Conservation (phyloP, 2,113 vertebrate genomes). For the Garra rufa region DNA sequence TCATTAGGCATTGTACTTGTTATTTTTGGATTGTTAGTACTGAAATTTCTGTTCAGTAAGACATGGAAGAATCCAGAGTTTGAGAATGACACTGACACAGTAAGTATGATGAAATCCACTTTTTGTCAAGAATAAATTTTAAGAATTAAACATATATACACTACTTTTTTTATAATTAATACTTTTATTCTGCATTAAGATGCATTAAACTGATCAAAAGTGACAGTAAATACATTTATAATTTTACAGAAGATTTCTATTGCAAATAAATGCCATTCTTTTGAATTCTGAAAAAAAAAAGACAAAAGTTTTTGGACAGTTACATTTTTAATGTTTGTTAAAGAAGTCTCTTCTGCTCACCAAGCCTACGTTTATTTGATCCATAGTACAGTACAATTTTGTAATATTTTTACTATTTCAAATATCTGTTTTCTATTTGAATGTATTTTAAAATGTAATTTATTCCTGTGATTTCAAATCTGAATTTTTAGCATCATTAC, state of each 20-base stretch:
- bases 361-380: too few species aligned
- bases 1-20: constrained; percentile 81
- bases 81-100: constrained; percentile 67
- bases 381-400: too few species aligned
- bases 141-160: not conserved
- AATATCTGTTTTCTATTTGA: too few species aligned
- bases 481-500: too few species aligned
- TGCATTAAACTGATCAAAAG: not conserved
- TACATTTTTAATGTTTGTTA: too few species aligned
- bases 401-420: too few species aligned
- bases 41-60: constrained; percentile 77
- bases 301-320: too few species aligned
- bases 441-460: too few species aligned
- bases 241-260: not conserved
- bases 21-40: constrained; percentile 80
- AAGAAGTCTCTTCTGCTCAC: too few species aligned
- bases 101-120: constrained; percentile 53
- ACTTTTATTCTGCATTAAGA: not conserved
- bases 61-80: constrained; percentile 83
- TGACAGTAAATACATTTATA: not conserved
- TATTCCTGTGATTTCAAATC: too few species aligned
- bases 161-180: not conserved
- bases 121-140: not conserved
- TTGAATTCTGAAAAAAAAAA: too few species aligned
- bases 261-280: not conserved